Evolutionary conservation across 1,140 invertebrate genomes (phyloP), one percentile per base, ranked within the genome.

Genomic region (Monomorium pharaonis): DNA sequence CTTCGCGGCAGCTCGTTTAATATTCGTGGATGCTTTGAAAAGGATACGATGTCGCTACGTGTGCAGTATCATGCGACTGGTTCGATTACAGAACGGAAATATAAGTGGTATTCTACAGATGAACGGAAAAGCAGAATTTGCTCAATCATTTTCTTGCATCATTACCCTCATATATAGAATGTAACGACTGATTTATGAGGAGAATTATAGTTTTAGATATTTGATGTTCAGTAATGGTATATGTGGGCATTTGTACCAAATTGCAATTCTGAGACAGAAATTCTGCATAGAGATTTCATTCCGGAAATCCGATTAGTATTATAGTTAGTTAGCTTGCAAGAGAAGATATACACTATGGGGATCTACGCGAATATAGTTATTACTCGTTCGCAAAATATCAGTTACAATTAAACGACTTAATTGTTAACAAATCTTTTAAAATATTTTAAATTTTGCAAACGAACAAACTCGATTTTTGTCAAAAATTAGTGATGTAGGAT

Each of bases 1-100:
- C 67, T 83, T 60, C 78, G 54, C 67, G 51, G 78, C 51, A 83
- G 51, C 78, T 74, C 78, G 67, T 83, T 83, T 83, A 83, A 83
- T 83, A 83, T 83, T 83, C 78, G 51, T 37, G 67, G n/a, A 44
- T 74, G 51, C 37, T 83, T 83, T 74, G 51, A 74, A 83, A 80
- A 60, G 67, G 78, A 83, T 72, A 60, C 37, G 67, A 16, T 42
- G 30, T 42, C 65, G 16, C 37, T 42, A 54, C 21, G 7, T 18
- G 24, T 16, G 49, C 44, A 24, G 21, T 56, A 54, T 44, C 77
- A 37, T 33, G 18, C 18, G 51, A 42, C 77, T 33, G 14, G 51
- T 83, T 60, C 78, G 78, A 83, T 83, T 74, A 72, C 9, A 18
- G 78, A 72, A 83, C 65, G 24, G 24, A 83, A 72, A 83, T 72